Evolutionary conservation across 2,888 invertebrate species (phyloP), one percentile per base, ranked within the genome.

Genomic region (Polydrusus cervinus): DNA sequence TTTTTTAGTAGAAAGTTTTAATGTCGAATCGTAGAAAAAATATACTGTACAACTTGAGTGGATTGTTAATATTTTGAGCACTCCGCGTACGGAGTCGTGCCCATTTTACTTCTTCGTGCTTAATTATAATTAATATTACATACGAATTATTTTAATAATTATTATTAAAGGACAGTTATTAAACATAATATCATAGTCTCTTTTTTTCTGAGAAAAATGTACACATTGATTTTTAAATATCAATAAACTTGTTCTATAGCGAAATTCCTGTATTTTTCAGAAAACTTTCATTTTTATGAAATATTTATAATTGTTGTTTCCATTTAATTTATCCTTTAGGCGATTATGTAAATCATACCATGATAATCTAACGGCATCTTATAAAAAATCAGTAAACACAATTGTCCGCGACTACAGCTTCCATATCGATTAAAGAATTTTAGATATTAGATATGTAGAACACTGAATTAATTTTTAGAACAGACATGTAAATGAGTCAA

Each of bases 401-500:
- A 53, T n/a, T 55, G 14, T 14, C 13, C 11, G 34, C 18, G 34
- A 34, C n/a, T 14, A 55, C 14, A 34, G 55, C 55, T 34, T 55
- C 7, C 30, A 34, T n/a, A 14, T 7, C 34, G 9, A 34, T 6
- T 14, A 69, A 47, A 18, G 13, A 13, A 60, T 60, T 69, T 69
- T 47, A 34, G 7, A 30, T 30, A 43, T 34, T 68, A 57, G 20
- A 45, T 38, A 69, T 69, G 57, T 69, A 57, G 69, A 55, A 60
- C 69, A 30, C 13, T 60, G 69, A 69, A 69, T 69, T 69, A 69
- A 69, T 69, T 69, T 69, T 69, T 60, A 30, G 69, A 51, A 43
- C 60, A 60, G 45, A 57, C 57, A 34, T 38, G 55, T 38, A 67
- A 14, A 53, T 55, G 38, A 67, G 8, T 6, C n/a, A 16, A 38